Percentiles rank a stretch among this genome's conserved stretches.
phyloP scores from a whole-genome alignment of 2,888 invertebrate genomes.

The Neoascia interrupta region DNA sequence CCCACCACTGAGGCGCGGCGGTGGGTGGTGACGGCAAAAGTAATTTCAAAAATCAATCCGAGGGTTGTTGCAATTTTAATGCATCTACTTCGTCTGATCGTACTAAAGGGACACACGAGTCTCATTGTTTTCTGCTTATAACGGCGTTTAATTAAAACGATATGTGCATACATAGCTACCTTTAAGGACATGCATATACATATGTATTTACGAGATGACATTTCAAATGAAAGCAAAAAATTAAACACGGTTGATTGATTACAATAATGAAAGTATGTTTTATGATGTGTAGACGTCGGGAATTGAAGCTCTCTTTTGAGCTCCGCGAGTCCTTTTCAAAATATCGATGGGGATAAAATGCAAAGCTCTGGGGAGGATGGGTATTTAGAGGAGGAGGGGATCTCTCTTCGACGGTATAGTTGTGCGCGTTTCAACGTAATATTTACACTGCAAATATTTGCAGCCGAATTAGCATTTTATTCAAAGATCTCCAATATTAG shows the following conservation, averaged over 20 bases:
- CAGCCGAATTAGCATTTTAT: constrained; percentile 48
- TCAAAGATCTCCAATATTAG: constrained; percentile 41
- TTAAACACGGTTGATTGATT: constrained; percentile 66
- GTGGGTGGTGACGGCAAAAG: constrained; percentile 28
- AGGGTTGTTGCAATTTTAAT: constrained; percentile 48
- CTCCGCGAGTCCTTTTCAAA: background rate
- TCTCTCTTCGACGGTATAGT: too few species aligned
- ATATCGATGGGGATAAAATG: background rate
- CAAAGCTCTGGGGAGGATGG: background rate
- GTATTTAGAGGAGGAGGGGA: background rate
- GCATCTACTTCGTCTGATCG: constrained; percentile 54
- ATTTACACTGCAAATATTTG: constrained; percentile 50
- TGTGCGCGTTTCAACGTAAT: constrained; percentile 24
- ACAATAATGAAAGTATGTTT: constrained; percentile 69
- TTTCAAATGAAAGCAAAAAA: constrained; percentile 34
- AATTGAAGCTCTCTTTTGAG: constrained; percentile 9
- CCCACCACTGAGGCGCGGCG: background rate
- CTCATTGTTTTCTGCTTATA: constrained; percentile 46
- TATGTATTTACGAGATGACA: constrained; percentile 11
- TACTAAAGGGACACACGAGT: constrained; percentile 22
- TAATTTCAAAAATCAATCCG: constrained; percentile 64
- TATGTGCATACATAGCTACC: background rate
- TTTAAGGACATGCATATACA: background rate
- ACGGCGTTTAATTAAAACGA: constrained; percentile 58
- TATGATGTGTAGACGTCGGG: constrained; percentile 48